phyloP scores from a whole-genome alignment of 2,888 invertebrate species.

The Gnatocerus cornutus region DNA sequence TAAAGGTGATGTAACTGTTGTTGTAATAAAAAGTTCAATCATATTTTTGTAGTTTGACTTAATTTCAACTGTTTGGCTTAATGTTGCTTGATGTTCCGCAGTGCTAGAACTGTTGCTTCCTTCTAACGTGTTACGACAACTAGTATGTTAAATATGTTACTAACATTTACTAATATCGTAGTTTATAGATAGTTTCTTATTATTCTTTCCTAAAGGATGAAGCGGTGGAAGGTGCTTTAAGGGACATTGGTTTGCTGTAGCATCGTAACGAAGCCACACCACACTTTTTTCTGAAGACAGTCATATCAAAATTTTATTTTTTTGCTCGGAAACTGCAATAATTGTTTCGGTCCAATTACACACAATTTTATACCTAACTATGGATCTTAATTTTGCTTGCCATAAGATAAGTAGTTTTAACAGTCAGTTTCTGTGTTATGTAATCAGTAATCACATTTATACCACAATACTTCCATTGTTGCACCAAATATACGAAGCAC shows the following conservation, averaged over 20 bases:
- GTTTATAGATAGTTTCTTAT: slow-evolving; percentile 54
- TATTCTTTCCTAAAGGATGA: slow-evolving; percentile 81
- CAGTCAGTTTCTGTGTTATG: slow-evolving; percentile 6
- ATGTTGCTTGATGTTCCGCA: slow-evolving; percentile 10
- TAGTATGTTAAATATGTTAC: slow-evolving; percentile 22
- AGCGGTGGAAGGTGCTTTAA: slow-evolving; percentile 94
- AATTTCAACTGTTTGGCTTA: slow-evolving; percentile 28
- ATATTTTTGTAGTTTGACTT: slow-evolving; percentile 42
- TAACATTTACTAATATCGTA: slow-evolving; percentile 21
- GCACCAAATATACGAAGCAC: slow-evolving; percentile 19
- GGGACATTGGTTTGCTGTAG: slow-evolving; percentile 94
- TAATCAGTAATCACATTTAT: slow-evolving; percentile 9
- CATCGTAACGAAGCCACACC: slow-evolving; percentile 53
- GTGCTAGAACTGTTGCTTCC: slow-evolving; percentile 14
- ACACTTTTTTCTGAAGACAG: slow-evolving; percentile 38
- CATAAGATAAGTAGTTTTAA: slow-evolving; percentile 30
- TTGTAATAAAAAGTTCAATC: slow-evolving; percentile 27
- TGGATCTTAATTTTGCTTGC: slow-evolving; percentile 9
- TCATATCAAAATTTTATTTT: slow-evolving; percentile 1
- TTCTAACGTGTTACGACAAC: neutral
- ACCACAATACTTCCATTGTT: slow-evolving; percentile 4
- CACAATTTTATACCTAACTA: too few species aligned
- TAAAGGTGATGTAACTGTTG: slow-evolving; percentile 18
- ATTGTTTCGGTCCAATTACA: neutral
- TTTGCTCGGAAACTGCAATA: neutral